These are phyloP conservation scores for Leiothrix lutea DNA, from an alignment of 2,113 vertebrate genomes.

Conservation along the genomic window DNA sequence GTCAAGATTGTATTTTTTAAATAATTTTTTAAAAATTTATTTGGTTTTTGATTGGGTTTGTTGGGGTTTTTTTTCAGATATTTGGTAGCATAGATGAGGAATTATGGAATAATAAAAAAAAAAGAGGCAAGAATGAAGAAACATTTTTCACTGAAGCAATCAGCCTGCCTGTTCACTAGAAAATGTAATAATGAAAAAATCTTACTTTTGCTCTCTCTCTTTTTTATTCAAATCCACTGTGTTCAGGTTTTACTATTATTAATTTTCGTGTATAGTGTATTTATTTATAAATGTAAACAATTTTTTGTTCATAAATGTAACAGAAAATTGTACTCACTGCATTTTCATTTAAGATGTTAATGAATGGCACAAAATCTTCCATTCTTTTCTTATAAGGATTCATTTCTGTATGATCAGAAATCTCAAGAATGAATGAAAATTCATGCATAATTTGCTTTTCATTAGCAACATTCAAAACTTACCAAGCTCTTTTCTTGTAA, in stretches of 20 bases:
- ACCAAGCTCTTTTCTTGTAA: neutral
- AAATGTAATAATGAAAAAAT: neutral
- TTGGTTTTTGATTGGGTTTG: neutral
- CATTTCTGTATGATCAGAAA: neutral
- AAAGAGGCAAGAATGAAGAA: neutral
- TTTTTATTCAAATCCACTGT: neutral
- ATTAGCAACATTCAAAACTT: neutral
- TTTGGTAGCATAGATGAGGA: neutral
- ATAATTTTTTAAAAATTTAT: neutral
- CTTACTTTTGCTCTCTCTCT: neutral
- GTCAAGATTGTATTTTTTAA: neutral
- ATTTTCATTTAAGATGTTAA: neutral
- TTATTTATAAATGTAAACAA: neutral
- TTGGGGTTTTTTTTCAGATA: neutral
- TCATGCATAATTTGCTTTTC: neutral
- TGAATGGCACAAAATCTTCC: neutral
- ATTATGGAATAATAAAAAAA: neutral
- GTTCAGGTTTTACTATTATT: neutral
- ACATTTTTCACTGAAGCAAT: neutral
- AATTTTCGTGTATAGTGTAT: neutral
- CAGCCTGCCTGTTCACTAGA: neutral
- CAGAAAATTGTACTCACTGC: neutral
- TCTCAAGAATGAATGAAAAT: neutral
- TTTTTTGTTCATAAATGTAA: neutral
- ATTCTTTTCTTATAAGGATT: neutral